These are phyloP conservation scores for Sthenelais limicola DNA, from an alignment of 2,888 invertebrate species.

Conservation along the genomic window DNA sequence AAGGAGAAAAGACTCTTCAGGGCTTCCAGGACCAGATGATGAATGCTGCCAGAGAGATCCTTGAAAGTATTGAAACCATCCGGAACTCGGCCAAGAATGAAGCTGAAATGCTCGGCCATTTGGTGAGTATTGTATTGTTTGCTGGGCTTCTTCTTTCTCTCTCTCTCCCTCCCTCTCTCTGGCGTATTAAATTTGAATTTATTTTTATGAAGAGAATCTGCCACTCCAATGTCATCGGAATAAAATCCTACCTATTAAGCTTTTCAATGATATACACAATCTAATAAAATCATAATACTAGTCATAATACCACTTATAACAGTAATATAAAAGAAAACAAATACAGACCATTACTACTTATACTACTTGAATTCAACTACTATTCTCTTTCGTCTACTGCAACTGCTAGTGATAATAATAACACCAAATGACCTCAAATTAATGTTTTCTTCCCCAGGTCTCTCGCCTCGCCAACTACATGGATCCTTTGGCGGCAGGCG, in stretches of 20 bases:
- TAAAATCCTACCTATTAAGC: too few species aligned
- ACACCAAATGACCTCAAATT: too few species aligned
- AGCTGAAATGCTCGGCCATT: constrained; percentile 93
- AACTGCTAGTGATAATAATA: too few species aligned
- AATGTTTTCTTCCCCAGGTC: constrained; percentile 56
- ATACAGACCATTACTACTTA: too few species aligned
- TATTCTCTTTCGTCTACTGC: too few species aligned
- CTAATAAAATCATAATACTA: background rate
- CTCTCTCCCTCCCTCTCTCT: background rate
- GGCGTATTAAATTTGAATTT: too few species aligned
- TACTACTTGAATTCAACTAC: too few species aligned
- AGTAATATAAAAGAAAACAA: too few species aligned
- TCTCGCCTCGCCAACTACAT: constrained; percentile 75
- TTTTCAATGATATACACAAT: too few species aligned
- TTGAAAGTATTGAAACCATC: constrained; percentile 89
- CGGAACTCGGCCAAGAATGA: constrained; percentile 88
- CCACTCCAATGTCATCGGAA: too few species aligned
- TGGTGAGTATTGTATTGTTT: constrained; percentile 75
- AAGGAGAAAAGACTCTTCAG: constrained; percentile 81
- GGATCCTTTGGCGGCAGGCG: constrained; percentile 87
- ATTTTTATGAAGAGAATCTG: too few species aligned
- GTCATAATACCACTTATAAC: background rate
- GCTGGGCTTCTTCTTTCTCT: background rate
- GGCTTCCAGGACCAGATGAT: constrained; percentile 76
- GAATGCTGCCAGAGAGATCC: constrained; percentile 82